Conservation (phyloP, 2,797 vertebrate species). For the Tangara arthus region DNA sequence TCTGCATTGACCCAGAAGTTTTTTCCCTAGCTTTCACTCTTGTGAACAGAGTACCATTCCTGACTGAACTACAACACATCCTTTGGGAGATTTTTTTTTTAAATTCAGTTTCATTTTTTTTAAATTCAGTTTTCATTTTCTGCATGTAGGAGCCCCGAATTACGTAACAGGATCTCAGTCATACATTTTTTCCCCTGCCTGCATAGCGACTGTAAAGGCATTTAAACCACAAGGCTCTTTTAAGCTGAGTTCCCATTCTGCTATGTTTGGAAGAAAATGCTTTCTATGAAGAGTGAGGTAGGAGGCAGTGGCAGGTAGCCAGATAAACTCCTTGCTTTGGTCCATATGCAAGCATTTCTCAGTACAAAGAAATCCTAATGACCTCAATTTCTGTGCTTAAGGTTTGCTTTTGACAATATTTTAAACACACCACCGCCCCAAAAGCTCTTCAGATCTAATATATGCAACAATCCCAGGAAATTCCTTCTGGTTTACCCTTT, state of each 20-base stretch:
- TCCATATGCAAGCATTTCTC: slow-evolving; percentile 17
- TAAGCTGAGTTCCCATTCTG: not conserved
- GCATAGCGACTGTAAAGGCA: not conserved
- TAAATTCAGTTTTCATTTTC: not conserved
- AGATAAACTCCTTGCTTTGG: slow-evolving; percentile 32
- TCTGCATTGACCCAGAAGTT: not conserved
- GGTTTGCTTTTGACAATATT: slow-evolving; percentile 28
- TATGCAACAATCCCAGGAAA: slow-evolving; percentile 61
- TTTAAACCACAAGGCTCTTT: slow-evolving; percentile 17
- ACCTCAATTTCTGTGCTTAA: slow-evolving; percentile 19
- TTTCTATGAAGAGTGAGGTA: slow-evolving; percentile 15
- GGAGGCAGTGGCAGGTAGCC: slow-evolving; percentile 22
- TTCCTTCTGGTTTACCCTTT: slow-evolving; percentile 55
- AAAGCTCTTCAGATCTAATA: slow-evolving; percentile 38
- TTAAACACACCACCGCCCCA: slow-evolving; percentile 1
- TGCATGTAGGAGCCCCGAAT: not conserved
- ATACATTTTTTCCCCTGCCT: not conserved
- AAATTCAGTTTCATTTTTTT: not conserved
- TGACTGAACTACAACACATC: not conserved
- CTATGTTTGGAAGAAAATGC: slow-evolving; percentile 47
- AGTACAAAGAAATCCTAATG: slow-evolving; percentile 40
- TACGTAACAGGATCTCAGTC: not conserved
- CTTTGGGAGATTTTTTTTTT: not conserved
- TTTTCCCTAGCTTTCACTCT: not conserved
- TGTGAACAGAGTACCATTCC: not conserved